These are phyloP conservation scores for Haemorhous mexicanus DNA, from an alignment of 2,113 vertebrate genomes.

Conservation along the genomic window DNA sequence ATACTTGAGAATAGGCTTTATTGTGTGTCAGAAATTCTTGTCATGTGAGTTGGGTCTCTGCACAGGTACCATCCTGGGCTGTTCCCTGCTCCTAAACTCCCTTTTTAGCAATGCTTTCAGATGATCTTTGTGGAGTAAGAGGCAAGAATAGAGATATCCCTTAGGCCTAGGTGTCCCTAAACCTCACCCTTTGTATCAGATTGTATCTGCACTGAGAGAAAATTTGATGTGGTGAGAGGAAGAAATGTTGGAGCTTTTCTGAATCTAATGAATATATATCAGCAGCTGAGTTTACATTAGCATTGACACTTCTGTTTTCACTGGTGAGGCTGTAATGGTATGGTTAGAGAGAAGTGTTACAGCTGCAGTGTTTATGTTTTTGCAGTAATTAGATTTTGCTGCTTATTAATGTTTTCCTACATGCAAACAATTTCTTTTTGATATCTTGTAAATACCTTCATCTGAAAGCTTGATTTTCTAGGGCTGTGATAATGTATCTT, in stretches of 20 bases:
- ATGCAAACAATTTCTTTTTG: neutral
- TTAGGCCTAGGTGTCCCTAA: neutral
- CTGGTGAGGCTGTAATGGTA: slow-evolving; percentile 29
- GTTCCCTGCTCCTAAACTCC: neutral
- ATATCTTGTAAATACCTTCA: neutral
- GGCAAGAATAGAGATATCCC: neutral
- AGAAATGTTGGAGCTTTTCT: neutral
- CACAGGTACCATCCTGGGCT: neutral
- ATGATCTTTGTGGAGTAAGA: neutral
- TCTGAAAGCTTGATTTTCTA: slow-evolving; percentile 5
- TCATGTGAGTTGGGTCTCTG: neutral
- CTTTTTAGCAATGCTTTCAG: neutral
- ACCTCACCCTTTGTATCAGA: neutral
- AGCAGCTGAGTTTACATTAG: slow-evolving; percentile 57
- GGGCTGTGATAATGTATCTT: neutral
- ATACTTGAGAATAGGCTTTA: neutral
- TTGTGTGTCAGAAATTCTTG: neutral
- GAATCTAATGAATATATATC: slow-evolving; percentile 58
- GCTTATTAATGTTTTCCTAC: slow-evolving; percentile 33
- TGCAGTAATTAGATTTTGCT: slow-evolving; percentile 40
- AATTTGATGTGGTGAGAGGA: neutral
- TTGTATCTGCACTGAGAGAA: neutral
- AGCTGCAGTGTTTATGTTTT: slow-evolving; percentile 43
- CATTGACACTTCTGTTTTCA: slow-evolving; percentile 43
- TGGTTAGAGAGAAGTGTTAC: slow-evolving; percentile 19